phyloP scores from a whole-genome alignment of 2,113 vertebrate species.

The Chaetodon auriga region DNA sequence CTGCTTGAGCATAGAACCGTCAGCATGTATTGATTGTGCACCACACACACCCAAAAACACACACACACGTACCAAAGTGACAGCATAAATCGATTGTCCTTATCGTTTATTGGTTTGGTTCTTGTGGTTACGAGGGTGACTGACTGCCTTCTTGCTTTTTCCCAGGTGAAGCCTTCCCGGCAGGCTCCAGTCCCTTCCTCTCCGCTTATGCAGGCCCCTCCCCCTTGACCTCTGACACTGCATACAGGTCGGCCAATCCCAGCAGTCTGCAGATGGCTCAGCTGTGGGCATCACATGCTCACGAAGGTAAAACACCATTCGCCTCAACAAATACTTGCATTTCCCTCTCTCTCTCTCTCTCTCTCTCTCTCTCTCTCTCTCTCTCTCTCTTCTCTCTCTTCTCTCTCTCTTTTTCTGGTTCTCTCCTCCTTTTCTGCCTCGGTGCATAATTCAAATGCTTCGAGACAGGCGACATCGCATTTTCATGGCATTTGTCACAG shows the following conservation, averaged over 20 bases:
- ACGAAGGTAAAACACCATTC: slow-evolving; percentile 81
- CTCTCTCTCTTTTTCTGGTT: not conserved
- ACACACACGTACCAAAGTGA: slow-evolving; percentile 14
- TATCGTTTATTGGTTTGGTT: slow-evolving; percentile 19
- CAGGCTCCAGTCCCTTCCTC: slow-evolving; percentile 85
- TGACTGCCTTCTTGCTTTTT: slow-evolving; percentile 10
- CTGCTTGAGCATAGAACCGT: slow-evolving; percentile 42
- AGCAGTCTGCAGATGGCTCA: slow-evolving; percentile 89
- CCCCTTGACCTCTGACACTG: slow-evolving; percentile 83
- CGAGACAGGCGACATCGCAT: slow-evolving; percentile 23
- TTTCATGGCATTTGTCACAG: slow-evolving; percentile 36
- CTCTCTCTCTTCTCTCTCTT: not conserved
- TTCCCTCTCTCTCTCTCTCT: not conserved
- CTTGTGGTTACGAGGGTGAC: slow-evolving; percentile 40
- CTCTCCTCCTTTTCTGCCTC: not conserved
- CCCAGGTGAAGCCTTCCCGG: slow-evolving; percentile 86
- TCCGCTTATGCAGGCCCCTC: slow-evolving; percentile 86
- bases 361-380: not conserved
- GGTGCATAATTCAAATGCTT: slow-evolving; percentile 18
- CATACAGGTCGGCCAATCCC: slow-evolving; percentile 87
- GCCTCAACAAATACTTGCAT: not conserved
- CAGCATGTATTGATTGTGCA: slow-evolving; percentile 57
- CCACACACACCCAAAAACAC: slow-evolving; percentile 13
- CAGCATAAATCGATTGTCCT: slow-evolving; percentile 26
- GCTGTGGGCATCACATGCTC: slow-evolving; percentile 85